Evolutionary conservation across 92 coral and sea anemone species (phyloP).

Genomic region (Bergia sp.): DNA sequence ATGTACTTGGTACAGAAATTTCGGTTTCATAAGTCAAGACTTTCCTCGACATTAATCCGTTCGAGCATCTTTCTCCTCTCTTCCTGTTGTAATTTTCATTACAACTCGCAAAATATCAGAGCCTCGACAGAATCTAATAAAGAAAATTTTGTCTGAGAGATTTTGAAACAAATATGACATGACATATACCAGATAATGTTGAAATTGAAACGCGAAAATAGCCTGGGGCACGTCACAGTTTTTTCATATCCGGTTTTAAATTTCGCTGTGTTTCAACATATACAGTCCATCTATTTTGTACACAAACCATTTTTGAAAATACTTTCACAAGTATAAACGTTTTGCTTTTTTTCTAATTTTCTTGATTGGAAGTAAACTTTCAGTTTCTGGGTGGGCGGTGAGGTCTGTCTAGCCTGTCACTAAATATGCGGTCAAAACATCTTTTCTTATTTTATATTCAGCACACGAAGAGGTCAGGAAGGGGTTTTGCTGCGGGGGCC

Average conservation of each 20-base stretch:
- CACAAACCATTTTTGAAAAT: not conserved
- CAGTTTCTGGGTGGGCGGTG: not conserved
- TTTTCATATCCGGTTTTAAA: conserved; percentile 11
- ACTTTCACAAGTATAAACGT: not conserved
- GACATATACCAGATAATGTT: conserved; percentile 39
- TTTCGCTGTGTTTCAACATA: not conserved
- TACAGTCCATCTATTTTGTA: not conserved
- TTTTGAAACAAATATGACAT: conserved; percentile 31
- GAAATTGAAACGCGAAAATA: conserved; percentile 41
- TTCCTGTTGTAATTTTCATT: not conserved
- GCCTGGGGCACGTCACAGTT: conserved; percentile 35
- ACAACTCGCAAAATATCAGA: conserved; percentile 3
- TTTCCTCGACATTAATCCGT: not conserved
- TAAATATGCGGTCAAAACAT: not conserved
- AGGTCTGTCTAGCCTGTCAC: not conserved
- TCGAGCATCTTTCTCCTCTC: not conserved
- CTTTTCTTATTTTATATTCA: conserved; percentile 29
- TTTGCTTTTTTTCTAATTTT: not conserved
- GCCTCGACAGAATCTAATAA: not conserved
- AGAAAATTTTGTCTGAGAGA: conserved; percentile 2
- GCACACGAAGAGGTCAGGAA: conserved; percentile 29
- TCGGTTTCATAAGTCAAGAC: not conserved
- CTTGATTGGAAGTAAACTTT: not conserved
- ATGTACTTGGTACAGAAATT: not conserved
- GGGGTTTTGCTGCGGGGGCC: not conserved